phyloP scores from a whole-genome alignment of 2,888 invertebrate genomes.

The Coelinius sp. region DNA sequence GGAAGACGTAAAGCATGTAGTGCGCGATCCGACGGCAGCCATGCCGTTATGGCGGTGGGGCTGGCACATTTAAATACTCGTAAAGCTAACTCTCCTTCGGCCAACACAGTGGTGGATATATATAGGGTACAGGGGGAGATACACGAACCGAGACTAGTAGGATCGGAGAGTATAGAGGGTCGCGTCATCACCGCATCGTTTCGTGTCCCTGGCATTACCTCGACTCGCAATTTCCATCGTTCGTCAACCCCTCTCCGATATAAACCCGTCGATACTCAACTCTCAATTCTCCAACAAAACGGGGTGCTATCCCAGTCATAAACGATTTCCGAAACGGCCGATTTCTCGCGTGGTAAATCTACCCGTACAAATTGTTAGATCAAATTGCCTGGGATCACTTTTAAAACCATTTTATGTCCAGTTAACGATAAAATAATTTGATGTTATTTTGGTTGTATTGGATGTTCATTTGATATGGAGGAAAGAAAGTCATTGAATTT shows the following conservation, averaged over 20 bases:
- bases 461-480: not conserved
- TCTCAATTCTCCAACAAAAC: conserved; percentile 33
- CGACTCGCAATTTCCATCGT: conserved; percentile 30
- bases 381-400: conserved; percentile 32
- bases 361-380: conserved; percentile 45
- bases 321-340: conserved; percentile 43
- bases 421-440: conserved; percentile 31
- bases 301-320: conserved; percentile 43
- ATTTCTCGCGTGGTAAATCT: conserved; percentile 43
- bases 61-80: conserved; percentile 55
- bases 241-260: conserved; percentile 36
- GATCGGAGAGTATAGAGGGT: conserved; percentile 6
- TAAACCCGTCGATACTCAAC: conserved; percentile 33
- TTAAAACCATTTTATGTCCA: conserved; percentile 34
- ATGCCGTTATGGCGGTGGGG: conserved; percentile 51
- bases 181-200: conserved; percentile 43
- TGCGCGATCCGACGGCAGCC: conserved; percentile 61
- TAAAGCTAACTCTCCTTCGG: conserved; percentile 48
- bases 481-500: not conserved
- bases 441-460: not conserved
- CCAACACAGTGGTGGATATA: conserved; percentile 16
- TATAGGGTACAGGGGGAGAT: conserved; percentile 36
- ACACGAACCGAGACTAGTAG: conserved; percentile 42
- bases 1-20: conserved; percentile 48
- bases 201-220: conserved; percentile 37